Percentiles rank a stretch among this genome's conserved stretches.
Conservation (phyloP, 2,113 vertebrate genomes). For the Rallus limicola region DNA sequence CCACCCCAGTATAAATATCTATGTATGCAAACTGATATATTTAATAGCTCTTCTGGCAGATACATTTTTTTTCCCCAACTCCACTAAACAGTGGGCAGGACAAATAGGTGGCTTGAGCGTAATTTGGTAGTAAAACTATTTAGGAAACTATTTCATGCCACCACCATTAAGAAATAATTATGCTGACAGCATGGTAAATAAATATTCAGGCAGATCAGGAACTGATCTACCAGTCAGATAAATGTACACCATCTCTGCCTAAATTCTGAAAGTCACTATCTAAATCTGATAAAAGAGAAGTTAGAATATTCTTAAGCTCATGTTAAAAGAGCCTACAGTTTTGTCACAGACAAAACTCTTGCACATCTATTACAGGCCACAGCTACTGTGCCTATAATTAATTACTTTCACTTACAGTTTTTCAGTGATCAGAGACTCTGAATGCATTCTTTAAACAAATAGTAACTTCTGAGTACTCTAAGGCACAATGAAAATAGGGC, state of each 20-base stretch:
- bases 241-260: background rate
- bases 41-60: background rate
- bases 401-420: background rate
- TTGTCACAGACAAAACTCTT: background rate
- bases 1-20: too few relatives aligned
- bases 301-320: background rate
- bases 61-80: accelerated
- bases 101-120: background rate
- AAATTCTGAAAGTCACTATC: background rate
- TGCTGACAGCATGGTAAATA: background rate
- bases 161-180: background rate
- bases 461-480: background rate
- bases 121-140: background rate
- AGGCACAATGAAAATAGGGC: background rate
- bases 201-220: background rate
- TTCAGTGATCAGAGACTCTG: background rate
- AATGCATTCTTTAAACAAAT: background rate
- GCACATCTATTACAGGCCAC: accelerated
- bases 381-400: background rate
- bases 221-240: background rate
- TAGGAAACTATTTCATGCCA: background rate
- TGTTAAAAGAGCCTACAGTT: background rate
- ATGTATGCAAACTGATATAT: background rate
- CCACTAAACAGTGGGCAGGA: background rate
- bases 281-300: background rate